These are phyloP conservation scores for Hypotaenidia philippensis DNA, from an alignment of 2,797 vertebrate species.

Conservation along the genomic window DNA sequence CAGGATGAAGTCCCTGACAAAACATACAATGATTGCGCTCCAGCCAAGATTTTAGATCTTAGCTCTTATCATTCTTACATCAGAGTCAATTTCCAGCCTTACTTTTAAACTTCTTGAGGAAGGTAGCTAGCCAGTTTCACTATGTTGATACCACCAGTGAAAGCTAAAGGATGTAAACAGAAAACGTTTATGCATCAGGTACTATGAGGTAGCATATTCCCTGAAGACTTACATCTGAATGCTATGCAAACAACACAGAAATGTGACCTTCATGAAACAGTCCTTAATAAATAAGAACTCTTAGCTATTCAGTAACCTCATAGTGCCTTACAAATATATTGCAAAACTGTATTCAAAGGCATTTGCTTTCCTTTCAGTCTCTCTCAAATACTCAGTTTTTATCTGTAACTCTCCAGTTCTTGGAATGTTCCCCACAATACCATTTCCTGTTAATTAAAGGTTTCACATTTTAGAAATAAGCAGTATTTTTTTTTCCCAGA, in stretches of 20 bases:
- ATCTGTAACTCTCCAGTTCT: not conserved
- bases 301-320: not conserved
- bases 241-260: not conserved
- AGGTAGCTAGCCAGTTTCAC: not conserved
- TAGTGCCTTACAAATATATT: not conserved
- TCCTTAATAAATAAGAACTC: not conserved
- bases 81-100: not conserved
- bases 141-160: not conserved
- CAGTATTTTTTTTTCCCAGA: not conserved
- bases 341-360: not conserved
- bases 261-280: not conserved
- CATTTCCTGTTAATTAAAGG: not conserved
- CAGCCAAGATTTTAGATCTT: not conserved
- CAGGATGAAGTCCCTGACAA: not conserved
- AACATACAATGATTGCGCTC: not conserved
- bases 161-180: not conserved
- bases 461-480: conserved; percentile 2
- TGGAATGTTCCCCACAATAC: not conserved
- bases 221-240: not conserved
- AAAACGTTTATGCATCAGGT: not conserved
- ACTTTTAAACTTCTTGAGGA: not conserved
- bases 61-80: not conserved
- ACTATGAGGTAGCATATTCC: not conserved
- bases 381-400: not conserved
- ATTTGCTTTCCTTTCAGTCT: not conserved